Evolutionary conservation across 2,113 vertebrate species (phyloP), one percentile per base, ranked within the genome.

Genomic region (Stomatorhinus ivindoensis): DNA sequence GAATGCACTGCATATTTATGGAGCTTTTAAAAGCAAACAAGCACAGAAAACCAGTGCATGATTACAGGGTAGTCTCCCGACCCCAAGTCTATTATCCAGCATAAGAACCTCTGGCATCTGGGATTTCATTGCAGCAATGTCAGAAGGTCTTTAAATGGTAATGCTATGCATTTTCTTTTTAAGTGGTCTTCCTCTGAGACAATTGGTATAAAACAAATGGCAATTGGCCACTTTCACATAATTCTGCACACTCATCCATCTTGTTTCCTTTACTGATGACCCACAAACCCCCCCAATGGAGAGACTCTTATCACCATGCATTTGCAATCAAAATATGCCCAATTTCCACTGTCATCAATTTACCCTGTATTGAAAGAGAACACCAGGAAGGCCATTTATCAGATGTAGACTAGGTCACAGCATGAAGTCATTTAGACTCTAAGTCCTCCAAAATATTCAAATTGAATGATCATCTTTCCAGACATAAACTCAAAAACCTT

Each of bases 141-240:
- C 42, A 47, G n/a, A 51, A 48, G 48, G 55, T 83, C 83, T 80
- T 87, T 88, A 50, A 86, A 73, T 55, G 61, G 35, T 86, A 89
- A 53, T 50, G 46, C 51, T 80, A 46, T 47, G 85, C 83, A 88
- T 86, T 51, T 91, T 47, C 76, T 86, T 76, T 89, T 89, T 87
- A 91, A 83, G 58, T 19, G 19, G 69, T 24, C 19, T 19, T 47
- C 21, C 48, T 55, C 47, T 27, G 86, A 84, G 80, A 42, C 50
- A 90, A 86, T 39, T 50, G 87, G 27, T 58, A 19, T 69, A 73
- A 87, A 85, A 89, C 50, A 89, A 87, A 84, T 55, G 27, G 85
- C 47, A 24, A 39, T 53, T 21, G 76, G 47, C 61, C 35, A 10
- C 83, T 89, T 69, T 82, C 69, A 83, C 88, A 69, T n/a, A 80